These are phyloP conservation scores for Oncorhynchus clarkii DNA, from an alignment of 2,113 vertebrate species.

Conservation along the genomic window DNA sequence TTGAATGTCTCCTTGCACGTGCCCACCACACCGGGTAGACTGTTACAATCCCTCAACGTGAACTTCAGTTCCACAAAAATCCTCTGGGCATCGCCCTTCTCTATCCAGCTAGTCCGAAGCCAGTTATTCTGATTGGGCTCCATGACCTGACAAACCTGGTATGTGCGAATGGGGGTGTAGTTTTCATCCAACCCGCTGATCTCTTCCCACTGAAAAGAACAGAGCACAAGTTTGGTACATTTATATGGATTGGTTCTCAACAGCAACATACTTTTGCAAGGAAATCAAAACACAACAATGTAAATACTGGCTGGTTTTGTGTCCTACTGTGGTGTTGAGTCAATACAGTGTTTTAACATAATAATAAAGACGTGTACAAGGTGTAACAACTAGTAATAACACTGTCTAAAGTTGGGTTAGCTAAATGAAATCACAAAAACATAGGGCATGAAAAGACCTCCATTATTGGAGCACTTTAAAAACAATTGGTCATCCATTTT, in stretches of 20 bases:
- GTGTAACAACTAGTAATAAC: not conserved
- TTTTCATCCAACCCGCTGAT: constrained; percentile 99
- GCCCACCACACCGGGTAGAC: constrained; percentile 96
- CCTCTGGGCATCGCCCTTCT: constrained; percentile 96
- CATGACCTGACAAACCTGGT: constrained; percentile 99
- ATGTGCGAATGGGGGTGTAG: constrained; percentile 97
- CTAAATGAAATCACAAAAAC: not conserved
- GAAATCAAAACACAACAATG: not conserved
- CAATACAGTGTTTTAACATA: not conserved
- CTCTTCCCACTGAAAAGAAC: constrained; percentile 94
- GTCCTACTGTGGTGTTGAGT: not conserved
- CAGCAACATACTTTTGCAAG: not conserved
- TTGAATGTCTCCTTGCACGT: constrained; percentile 99
- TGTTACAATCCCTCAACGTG: constrained; percentile 99
- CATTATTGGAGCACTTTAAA: not conserved
- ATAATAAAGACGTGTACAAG: too few species aligned
- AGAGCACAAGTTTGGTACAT: constrained; percentile 8
- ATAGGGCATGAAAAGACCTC: not conserved
- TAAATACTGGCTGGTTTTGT: not conserved
- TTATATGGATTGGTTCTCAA: not conserved
- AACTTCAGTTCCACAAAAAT: constrained; percentile 99
- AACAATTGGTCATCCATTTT: not conserved
- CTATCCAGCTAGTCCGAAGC: constrained; percentile 99
- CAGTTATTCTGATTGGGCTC: constrained; percentile 99
- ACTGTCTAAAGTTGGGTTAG: not conserved